phyloP scores from a whole-genome alignment of 2,888 invertebrate genomes.

The Itoplectis maculator region DNA sequence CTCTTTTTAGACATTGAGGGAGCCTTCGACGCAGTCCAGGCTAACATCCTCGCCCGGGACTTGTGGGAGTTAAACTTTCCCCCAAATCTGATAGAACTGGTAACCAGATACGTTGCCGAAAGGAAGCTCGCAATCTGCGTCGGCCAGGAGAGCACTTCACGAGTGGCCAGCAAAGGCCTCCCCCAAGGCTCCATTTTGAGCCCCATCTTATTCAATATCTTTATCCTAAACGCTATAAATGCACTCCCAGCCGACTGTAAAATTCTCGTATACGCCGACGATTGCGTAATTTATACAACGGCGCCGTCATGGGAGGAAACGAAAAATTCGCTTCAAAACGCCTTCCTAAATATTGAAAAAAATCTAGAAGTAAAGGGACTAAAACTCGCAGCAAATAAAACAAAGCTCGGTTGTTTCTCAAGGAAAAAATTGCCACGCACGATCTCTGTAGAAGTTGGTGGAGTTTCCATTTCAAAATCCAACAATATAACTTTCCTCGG shows the following conservation, averaged over 20 bases:
- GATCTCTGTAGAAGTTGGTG: neutral
- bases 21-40: constrained; percentile 45
- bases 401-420: neutral
- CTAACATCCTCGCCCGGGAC: neutral
- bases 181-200: neutral
- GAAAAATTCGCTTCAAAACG: neutral
- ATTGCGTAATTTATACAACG: constrained; percentile 5
- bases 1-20: constrained; percentile 49
- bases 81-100: neutral
- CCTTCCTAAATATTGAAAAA: too few relatives aligned
- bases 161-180: neutral
- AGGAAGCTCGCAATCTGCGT: neutral
- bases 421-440: neutral
- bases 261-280: constrained; percentile 2
- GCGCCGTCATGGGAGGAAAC: neutral
- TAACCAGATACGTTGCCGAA: neutral
- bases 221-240: neutral
- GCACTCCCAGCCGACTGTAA: neutral
- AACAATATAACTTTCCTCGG: neutral
- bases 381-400: neutral
- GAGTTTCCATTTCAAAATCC: neutral
- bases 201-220: neutral
- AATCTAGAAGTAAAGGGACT: neutral
- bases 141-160: neutral
- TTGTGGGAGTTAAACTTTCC: constrained; percentile 11